These are phyloP conservation scores for Siniperca undulata DNA, from an alignment of 2,797 vertebrate genomes.

Conservation along the genomic window DNA sequence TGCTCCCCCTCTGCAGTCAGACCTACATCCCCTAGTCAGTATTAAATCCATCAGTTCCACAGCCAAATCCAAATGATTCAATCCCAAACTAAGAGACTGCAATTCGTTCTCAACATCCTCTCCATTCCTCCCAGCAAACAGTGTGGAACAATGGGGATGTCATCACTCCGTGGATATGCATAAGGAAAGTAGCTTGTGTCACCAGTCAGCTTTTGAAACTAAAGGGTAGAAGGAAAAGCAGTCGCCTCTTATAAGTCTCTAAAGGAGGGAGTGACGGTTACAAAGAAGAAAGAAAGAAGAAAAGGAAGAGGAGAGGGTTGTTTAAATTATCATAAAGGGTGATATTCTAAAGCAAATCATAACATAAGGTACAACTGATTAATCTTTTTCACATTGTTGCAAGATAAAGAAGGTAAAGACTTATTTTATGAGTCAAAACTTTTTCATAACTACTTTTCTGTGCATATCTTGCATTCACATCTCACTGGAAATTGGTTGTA, in stretches of 20 bases:
- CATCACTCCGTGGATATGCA: conserved; percentile 29
- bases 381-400: neutral
- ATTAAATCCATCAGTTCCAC: conserved; percentile 81
- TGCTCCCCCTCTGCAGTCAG: conserved; percentile 41
- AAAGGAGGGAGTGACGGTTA: conserved; percentile 33
- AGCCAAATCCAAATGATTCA: conserved; percentile 78
- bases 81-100: conserved; percentile 62
- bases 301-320: neutral
- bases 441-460: conserved; percentile 14
- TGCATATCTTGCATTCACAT: conserved; percentile 20
- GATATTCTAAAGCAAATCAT: conserved; percentile 11
- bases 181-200: conserved; percentile 44
- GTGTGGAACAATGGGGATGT: conserved; percentile 54
- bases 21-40: conserved; percentile 40
- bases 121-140: conserved; percentile 35
- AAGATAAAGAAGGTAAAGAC: conserved; percentile 1
- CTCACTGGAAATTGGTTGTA: conserved; percentile 19
- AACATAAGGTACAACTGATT: conserved; percentile 12
- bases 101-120: conserved; percentile 35
- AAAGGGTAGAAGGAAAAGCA: conserved; percentile 35
- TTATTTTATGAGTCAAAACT: neutral
- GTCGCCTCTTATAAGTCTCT: conserved; percentile 38
- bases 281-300: conserved; percentile 12
- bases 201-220: conserved; percentile 61
- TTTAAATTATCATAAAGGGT: conserved; percentile 28